Base-by-base conservation (phyloP, 2,797 vertebrate genomes). In the Neostethus bicornis region DNA sequence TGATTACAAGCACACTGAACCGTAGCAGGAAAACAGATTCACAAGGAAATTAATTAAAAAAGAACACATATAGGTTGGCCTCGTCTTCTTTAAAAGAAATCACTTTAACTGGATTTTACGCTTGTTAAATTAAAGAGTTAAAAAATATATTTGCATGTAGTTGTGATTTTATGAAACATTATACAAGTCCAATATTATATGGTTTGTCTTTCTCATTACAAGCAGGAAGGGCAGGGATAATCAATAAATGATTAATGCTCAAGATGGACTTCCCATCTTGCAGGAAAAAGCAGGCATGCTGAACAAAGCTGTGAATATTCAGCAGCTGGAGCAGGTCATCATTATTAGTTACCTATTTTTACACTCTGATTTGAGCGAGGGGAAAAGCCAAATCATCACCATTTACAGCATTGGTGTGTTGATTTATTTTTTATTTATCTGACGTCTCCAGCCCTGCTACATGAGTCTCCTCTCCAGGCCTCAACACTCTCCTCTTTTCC, bases 161-260 rank as follows among this genome's bases (percentile, higher is more conserved):
- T 68, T 67, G 47, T 66, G 77, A 32, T 69, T 75, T 68, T 70
- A 74, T 66, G 47, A 56, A 68, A 45, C 66, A 63, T 62, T 32
- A 42, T 20, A n/a, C n/a, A 61, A 51, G 68, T 62, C 37, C 72
- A 57, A 75, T 73, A 74, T 81, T 71, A 73, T 74, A 61, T 62
- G 57, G 55, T 70, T 84, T 81, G 83, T 83, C 81, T 80, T 84
- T 80, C 80, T 88, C 82, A 80, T 86, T 77, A 87, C 79, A 82
- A 84, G 79, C 72, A 62, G 75, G 80, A 84, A 81, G 82, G 77
- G 75, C 84, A 81, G 59, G 0, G 62, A 34, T 77, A 82, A 84
- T 87, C 82, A 68, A 85, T 85, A 80, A 12, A 56, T 81, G 82
- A 85, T 85, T 85, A 83, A 85, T 87, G 79, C 75, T 75, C 32